phyloP scores from a whole-genome alignment of 2,113 vertebrate genomes.

The Rallus limicola region DNA sequence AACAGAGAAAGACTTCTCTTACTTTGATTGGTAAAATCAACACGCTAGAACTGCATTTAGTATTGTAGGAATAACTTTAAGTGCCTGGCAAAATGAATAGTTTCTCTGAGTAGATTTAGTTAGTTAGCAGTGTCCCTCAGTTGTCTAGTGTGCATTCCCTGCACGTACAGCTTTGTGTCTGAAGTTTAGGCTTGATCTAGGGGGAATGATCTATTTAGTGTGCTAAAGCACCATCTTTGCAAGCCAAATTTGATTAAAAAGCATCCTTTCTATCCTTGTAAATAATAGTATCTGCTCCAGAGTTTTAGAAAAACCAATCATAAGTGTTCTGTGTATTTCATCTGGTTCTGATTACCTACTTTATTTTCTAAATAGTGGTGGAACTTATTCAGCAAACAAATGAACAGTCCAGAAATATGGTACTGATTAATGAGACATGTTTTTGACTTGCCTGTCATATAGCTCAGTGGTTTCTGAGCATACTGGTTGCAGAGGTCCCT shows the following conservation, averaged over 20 bases:
- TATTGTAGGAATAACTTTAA: not conserved
- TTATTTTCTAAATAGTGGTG: not conserved
- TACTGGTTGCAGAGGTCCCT: not conserved
- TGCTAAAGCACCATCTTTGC: not conserved
- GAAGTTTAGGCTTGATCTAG: not conserved
- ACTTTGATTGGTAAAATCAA: not conserved
- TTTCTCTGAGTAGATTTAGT: not conserved
- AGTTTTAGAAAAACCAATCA: not conserved
- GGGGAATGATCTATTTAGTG: not conserved
- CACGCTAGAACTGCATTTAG: not conserved
- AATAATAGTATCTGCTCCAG: not conserved
- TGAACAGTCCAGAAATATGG: not conserved
- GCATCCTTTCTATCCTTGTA: not conserved
- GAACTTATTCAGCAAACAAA: not conserved
- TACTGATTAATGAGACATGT: not conserved
- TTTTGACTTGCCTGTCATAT: not conserved
- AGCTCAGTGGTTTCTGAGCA: not conserved
- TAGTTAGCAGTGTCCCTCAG: not conserved
- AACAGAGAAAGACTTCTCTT: not conserved
- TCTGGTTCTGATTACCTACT: not conserved
- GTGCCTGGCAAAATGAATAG: not conserved
- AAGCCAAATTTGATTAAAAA: not conserved
- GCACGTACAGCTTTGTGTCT: not conserved
- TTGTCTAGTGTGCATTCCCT: not conserved
- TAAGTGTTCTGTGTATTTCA: not conserved